phyloP scores from a whole-genome alignment of 2,113 vertebrate species.

The Phoenicopterus ruber region DNA sequence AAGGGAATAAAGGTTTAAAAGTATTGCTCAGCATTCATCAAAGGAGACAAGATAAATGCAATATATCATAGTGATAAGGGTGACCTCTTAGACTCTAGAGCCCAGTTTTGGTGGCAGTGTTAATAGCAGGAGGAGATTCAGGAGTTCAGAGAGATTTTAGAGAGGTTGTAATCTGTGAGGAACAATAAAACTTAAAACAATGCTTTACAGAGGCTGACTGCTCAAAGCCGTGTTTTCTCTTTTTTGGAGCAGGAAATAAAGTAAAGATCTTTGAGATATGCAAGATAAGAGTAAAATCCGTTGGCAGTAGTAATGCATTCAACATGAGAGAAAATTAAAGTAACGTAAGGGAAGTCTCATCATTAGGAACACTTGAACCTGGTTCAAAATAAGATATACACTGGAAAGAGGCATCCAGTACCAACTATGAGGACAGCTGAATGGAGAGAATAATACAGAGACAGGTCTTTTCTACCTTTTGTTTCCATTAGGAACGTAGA shows the following conservation, averaged over 20 bases:
- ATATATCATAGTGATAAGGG: not conserved
- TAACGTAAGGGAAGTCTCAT: not conserved
- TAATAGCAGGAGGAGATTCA: not conserved
- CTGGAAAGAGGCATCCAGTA: not conserved
- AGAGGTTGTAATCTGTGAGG: not conserved
- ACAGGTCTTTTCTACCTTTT: not conserved
- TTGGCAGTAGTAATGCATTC: not conserved
- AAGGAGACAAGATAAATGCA: not conserved
- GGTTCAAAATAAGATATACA: not conserved
- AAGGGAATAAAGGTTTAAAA: not conserved
- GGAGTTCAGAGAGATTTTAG: not conserved
- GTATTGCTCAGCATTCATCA: not conserved
- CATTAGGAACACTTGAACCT: not conserved
- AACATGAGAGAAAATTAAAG: not conserved
- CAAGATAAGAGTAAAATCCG: not conserved
- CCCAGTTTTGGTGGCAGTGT: not conserved
- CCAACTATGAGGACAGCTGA: not conserved
- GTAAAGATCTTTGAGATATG: not conserved
- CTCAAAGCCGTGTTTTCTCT: not conserved
- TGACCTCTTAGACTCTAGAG: not conserved
- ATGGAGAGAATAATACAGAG: not conserved
- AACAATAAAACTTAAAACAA: not conserved
- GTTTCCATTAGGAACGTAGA: not conserved
- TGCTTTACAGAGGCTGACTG: not conserved
- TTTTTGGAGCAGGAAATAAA: not conserved